Conservation (phyloP, 2,888 invertebrate species). For the Scaptodrosophila latifasciaeformis region DNA sequence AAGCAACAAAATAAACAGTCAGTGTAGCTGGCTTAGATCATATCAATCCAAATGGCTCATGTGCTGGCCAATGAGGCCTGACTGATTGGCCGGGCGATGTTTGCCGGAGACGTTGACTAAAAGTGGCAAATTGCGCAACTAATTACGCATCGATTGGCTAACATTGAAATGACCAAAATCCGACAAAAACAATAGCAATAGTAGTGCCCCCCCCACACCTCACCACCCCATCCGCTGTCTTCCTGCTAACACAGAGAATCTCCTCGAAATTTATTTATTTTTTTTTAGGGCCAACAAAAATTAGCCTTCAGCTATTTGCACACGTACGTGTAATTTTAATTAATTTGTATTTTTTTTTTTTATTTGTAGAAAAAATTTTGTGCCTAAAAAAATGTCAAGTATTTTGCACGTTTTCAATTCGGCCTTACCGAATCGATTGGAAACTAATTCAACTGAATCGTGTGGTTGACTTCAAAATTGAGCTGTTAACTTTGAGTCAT, state of each 20-base stretch:
- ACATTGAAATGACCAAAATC: slow-evolving; percentile 38
- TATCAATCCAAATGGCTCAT: slow-evolving; percentile 36
- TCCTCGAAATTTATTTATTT: neutral
- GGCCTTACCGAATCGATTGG: neutral
- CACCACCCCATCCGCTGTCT: too few relatives aligned
- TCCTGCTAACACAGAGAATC: too few relatives aligned
- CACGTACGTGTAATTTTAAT: slow-evolving; percentile 64
- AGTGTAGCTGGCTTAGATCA: slow-evolving; percentile 43
- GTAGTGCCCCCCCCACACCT: too few relatives aligned
- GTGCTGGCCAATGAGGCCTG: slow-evolving; percentile 5
- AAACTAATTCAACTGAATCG: too few relatives aligned
- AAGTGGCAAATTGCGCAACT: slow-evolving; percentile 49
- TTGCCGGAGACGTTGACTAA: slow-evolving; percentile 17
- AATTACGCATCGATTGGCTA: slow-evolving; percentile 52
- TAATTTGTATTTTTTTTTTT: slow-evolving; percentile 40
- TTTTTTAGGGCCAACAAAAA: neutral
- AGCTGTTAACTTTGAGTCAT: slow-evolving; percentile 48
- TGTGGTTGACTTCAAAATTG: too few relatives aligned
- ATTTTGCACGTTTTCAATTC: slow-evolving; percentile 12
- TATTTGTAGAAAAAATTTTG: slow-evolving; percentile 25
- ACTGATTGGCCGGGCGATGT: slow-evolving; percentile 8
- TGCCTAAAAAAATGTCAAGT: slow-evolving; percentile 32
- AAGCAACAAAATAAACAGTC: neutral
- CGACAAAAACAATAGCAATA: too few relatives aligned
- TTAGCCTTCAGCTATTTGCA: slow-evolving; percentile 41